These are phyloP conservation scores for Proteles cristata DNA, from an alignment of 2,113 vertebrate species.

Conservation along the genomic window DNA sequence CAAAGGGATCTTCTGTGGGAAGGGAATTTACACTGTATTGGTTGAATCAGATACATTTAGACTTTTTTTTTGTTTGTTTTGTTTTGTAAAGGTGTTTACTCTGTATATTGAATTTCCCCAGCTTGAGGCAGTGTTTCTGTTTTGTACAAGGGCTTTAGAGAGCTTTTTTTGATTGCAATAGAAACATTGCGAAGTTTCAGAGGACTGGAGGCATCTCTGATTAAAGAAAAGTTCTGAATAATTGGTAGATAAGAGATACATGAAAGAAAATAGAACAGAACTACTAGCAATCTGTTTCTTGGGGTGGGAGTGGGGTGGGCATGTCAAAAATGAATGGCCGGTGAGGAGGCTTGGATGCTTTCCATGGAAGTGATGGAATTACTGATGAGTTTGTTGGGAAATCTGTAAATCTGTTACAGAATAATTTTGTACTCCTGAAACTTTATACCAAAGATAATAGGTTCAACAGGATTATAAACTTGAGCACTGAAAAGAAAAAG, in stretches of 20 bases:
- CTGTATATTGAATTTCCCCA: background rate
- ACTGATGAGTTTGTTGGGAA: background rate
- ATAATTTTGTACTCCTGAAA: background rate
- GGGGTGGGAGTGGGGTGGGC: too few relatives aligned
- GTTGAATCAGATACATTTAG: slow-evolving; percentile 21
- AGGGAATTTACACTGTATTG: background rate
- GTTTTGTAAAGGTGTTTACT: background rate
- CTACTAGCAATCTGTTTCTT: background rate
- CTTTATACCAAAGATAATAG: background rate
- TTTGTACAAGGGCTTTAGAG: slow-evolving; percentile 22
- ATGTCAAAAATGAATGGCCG: background rate
- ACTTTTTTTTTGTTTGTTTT: background rate
- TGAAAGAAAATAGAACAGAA: background rate
- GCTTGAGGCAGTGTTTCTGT: background rate
- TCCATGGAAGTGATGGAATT: background rate
- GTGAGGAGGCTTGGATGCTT: background rate
- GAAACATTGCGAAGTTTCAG: slow-evolving; percentile 15
- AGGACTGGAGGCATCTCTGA: background rate
- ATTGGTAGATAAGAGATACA: background rate
- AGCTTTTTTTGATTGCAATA: slow-evolving; percentile 30
- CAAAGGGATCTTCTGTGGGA: slow-evolving; percentile 8
- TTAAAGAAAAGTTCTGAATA: slow-evolving; percentile 14
- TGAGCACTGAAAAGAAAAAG: background rate
- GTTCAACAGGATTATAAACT: background rate
- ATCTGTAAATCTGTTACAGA: background rate